Conservation (phyloP, 1,140 invertebrate species). For the Lucilia cuprina region DNA sequence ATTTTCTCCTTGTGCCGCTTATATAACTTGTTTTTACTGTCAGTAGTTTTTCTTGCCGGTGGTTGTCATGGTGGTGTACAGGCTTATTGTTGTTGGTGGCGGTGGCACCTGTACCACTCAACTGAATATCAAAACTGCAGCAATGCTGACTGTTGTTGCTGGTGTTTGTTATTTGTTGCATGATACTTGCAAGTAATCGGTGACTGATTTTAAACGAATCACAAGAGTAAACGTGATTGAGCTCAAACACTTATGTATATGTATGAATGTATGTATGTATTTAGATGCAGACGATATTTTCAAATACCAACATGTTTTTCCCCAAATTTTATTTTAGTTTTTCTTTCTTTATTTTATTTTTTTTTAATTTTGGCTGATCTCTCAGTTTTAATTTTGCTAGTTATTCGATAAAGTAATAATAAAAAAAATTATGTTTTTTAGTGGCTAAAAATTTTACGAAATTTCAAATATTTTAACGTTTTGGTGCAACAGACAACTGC, state of each 20-base stretch:
- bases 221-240: constrained; percentile 6
- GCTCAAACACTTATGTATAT: not conserved
- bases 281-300: not conserved
- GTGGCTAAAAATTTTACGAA: not conserved
- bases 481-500: not conserved
- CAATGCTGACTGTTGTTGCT: not conserved
- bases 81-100: not conserved
- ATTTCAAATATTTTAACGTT: not conserved
- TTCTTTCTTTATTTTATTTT: not conserved
- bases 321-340: not conserved
- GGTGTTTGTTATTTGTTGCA: not conserved
- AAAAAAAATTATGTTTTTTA: not conserved
- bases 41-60: not conserved
- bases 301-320: constrained; percentile 14
- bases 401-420: not conserved
- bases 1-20: constrained; percentile 30
- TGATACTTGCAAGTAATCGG: not conserved
- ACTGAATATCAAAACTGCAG: not conserved
- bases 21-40: constrained; percentile 16
- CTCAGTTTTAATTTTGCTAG: not conserved
- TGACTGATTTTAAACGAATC: constrained; percentile 26
- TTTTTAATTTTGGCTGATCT: too few species aligned
- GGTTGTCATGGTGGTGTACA: not conserved
- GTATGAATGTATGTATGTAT: too few species aligned
- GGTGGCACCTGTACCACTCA: constrained; percentile 26